Evolutionary conservation across 2,113 vertebrate species (phyloP), one percentile per base, ranked within the genome.

Genomic region (Pithys albifrons): DNA sequence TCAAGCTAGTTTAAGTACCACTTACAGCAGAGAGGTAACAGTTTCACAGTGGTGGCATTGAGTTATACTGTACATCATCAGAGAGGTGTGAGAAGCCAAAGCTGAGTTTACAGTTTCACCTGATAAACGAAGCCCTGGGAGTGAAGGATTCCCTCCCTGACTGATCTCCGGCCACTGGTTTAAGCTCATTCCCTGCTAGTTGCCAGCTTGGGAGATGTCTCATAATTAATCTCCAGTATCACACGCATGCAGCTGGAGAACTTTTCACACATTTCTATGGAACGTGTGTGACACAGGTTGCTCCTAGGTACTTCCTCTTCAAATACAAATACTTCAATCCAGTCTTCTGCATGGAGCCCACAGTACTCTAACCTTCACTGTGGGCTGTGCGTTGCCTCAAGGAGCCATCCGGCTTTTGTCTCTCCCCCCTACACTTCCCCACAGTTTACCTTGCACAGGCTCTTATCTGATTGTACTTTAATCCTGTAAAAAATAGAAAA

Each of bases 211-310:
- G 57, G 48, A 96, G 55, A 62, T 24, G 35, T 64, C 72, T 85
- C 39, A 71, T 41, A 82, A 85, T 62, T 65, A 95, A 64, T 28
- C 28, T 71, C 61, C 31, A 77, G n/a, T 20, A 79, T 55, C 33
- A 46, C 6, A 46, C 1, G 9, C 8, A 2, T 8, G 10, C 24
- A 85, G 67, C 65, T 61, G 71, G 62, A 3, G 1, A 59, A 66
- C 39, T 14, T 33, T 58, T 71, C 81, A 62, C n/a, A 59, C 35
- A 58, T 66, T 90, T 80, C 46, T 58, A 18, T 3, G 33, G 57
- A 85, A 67, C 3, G 12, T 31, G 31, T 2, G 7, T 1, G 1
- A 41, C 19, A 55, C 2, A 0, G 19, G 43, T 39, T 70, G 41
- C 18, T 77, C 37, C 37, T 28, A 41, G 41, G 35, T 31, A 65